phyloP scores from a whole-genome alignment of 2,888 invertebrate species.

The Pristionchus maxplancki region DNA sequence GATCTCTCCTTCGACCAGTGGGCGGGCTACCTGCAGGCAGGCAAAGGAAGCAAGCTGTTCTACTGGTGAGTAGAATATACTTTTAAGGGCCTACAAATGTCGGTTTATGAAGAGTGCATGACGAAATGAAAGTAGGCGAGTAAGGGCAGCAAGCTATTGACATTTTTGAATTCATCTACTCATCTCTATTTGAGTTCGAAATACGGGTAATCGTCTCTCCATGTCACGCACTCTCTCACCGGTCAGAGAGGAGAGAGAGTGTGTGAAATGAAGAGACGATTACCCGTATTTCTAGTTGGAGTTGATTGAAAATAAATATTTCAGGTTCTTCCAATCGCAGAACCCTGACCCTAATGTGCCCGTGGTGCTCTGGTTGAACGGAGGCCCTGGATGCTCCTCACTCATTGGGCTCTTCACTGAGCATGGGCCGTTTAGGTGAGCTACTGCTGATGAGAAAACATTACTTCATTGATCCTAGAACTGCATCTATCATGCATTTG shows the following conservation, averaged over 20 bases:
- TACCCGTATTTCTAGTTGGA: too few relatives aligned
- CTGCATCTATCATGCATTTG: too few relatives aligned
- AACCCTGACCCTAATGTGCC: constrained; percentile 44
- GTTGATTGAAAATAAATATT: background rate
- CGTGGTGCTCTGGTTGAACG: constrained; percentile 74
- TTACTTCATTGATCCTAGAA: too few relatives aligned
- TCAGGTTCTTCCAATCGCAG: constrained; percentile 79
- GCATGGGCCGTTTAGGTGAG: constrained; percentile 77
- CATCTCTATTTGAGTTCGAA: too few relatives aligned
- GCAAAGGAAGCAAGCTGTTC: constrained; percentile 76
- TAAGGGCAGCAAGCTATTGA: background rate
- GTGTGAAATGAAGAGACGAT: too few relatives aligned
- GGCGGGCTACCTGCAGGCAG: constrained; percentile 78
- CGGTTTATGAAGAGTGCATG: too few relatives aligned
- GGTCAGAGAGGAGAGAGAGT: too few relatives aligned
- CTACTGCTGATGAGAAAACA: background rate
- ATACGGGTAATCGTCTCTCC: too few relatives aligned
- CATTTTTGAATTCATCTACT: too few relatives aligned
- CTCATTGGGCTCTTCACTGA: constrained; percentile 64
- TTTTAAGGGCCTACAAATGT: background rate
- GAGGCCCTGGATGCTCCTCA: constrained; percentile 69
- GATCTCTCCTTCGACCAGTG: constrained; percentile 78
- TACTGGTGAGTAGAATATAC: constrained; percentile 67
- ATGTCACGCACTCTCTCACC: too few relatives aligned
- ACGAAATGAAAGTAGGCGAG: too few relatives aligned